Percentiles rank a stretch among this genome's conserved stretches.
Conservation (phyloP, 2,888 invertebrate genomes). For the Alloplasta piceator region DNA sequence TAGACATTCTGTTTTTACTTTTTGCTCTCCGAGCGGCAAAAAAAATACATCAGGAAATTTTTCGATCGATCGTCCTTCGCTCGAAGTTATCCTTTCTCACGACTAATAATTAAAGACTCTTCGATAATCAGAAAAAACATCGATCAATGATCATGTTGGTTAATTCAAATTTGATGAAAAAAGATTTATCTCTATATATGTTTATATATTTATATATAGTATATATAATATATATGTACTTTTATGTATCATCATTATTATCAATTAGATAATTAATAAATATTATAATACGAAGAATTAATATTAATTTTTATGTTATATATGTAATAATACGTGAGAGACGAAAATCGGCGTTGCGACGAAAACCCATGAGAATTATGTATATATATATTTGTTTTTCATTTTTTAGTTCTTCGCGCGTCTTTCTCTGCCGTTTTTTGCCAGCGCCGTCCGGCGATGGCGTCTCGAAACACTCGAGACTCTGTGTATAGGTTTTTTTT, state of each 20-base stretch:
- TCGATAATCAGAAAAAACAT: slow-evolving; percentile 4
- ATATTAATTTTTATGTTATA: slow-evolving; percentile 29
- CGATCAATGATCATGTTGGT: slow-evolving; percentile 52
- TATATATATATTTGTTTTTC: not conserved
- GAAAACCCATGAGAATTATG: slow-evolving; percentile 35
- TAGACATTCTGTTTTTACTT: no score
- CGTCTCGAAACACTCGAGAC: slow-evolving; percentile 31
- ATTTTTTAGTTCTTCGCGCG: slow-evolving; percentile 33
- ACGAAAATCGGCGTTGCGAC: slow-evolving; percentile 50
- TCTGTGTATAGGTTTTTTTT: slow-evolving; percentile 6
- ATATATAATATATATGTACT: no score
- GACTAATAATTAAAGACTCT: not conserved
- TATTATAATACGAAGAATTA: slow-evolving; percentile 58
- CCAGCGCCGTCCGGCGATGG: slow-evolving; percentile 38
- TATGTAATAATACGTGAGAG: slow-evolving; percentile 56
- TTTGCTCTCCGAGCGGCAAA: not conserved
- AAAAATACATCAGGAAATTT: not conserved
- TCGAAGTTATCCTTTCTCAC: slow-evolving; percentile 18
- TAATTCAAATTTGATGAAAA: slow-evolving; percentile 73
- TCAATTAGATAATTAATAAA: slow-evolving; percentile 58
- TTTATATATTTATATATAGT: slow-evolving; percentile 47
- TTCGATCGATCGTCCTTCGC: slow-evolving; percentile 65
- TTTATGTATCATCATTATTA: slow-evolving; percentile 62
- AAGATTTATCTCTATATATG: slow-evolving; percentile 66
- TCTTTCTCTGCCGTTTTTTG: slow-evolving; percentile 31